A percentile compares a stretch with the other conserved stretches of the same genome.
phyloP scores from a whole-genome alignment of 2,888 invertebrate genomes.

The Ornithoptera alexandrae region DNA sequence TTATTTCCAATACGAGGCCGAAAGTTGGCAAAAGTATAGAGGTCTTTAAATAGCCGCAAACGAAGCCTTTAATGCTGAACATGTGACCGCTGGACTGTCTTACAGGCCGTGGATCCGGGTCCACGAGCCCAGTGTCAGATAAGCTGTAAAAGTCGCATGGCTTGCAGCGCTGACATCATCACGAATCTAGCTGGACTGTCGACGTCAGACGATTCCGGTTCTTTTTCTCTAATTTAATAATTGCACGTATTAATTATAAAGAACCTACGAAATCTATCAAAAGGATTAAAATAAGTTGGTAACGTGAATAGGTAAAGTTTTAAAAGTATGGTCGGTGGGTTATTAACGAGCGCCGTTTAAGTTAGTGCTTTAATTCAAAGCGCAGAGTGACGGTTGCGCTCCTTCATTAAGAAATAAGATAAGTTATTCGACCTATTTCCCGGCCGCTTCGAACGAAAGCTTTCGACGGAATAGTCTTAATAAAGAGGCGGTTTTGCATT shows the following conservation, averaged over 20 bases:
- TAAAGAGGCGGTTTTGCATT: background rate
- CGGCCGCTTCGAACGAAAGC: background rate
- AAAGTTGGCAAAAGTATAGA: too few species aligned
- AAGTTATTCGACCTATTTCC: slow-evolving; percentile 46
- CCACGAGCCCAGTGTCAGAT: too few species aligned
- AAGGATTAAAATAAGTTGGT: background rate
- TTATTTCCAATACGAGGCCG: too few species aligned
- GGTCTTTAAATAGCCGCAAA: background rate
- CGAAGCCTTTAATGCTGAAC: background rate
- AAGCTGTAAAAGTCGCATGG: too few species aligned
- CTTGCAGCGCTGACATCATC: too few species aligned
- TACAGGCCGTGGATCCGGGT: too few species aligned
- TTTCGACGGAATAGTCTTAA: slow-evolving; percentile 1
- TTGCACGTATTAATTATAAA: background rate
- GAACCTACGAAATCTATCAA: background rate
- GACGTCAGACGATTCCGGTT: background rate
- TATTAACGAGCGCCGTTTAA: slow-evolving; percentile 40
- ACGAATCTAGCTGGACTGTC: background rate
- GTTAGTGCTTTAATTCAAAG: slow-evolving; percentile 43
- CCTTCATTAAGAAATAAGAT: slow-evolving; percentile 40
- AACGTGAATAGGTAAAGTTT: background rate
- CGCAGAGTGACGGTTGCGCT: slow-evolving; percentile 42
- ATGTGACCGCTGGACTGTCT: background rate
- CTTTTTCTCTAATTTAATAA: background rate
- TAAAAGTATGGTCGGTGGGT: slow-evolving; percentile 19